Conservation (phyloP, 2,113 vertebrate species). For the Paradisaea rubra region DNA sequence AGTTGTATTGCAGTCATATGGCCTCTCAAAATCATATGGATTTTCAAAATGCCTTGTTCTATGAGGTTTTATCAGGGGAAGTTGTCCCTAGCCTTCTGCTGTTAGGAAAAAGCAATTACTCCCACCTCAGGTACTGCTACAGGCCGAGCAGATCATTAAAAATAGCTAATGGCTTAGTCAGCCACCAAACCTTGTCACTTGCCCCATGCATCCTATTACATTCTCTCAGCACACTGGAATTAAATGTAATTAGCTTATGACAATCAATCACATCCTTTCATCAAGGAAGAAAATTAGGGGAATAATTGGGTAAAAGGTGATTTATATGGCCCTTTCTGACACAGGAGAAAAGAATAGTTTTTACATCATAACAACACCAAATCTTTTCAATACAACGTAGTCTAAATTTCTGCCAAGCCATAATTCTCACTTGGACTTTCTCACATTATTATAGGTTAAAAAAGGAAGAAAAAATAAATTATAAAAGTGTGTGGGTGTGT, state of each 20-base stretch:
- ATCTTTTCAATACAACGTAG: background rate
- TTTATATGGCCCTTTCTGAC: background rate
- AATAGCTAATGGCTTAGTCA: background rate
- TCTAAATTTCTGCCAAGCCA: background rate
- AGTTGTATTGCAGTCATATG: background rate
- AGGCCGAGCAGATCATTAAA: background rate
- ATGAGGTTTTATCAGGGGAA: background rate
- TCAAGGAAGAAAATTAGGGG: background rate
- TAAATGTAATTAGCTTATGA: background rate
- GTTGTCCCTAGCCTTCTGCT: background rate
- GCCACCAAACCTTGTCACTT: background rate
- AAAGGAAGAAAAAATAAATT: background rate
- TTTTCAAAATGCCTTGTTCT: background rate
- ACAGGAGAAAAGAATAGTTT: background rate
- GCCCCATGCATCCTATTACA: background rate
- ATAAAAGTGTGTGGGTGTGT: background rate
- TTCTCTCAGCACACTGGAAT: background rate
- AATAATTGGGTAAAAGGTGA: background rate
- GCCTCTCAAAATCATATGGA: background rate
- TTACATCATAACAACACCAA: background rate
- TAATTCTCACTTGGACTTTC: background rate
- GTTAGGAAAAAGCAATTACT: background rate
- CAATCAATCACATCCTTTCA: background rate
- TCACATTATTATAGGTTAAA: background rate
- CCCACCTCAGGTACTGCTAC: background rate